Evolutionary conservation across 37 sponge, comb jelly and placozoan species (phyloP).

Genomic region (Eunapius fragilis): DNA sequence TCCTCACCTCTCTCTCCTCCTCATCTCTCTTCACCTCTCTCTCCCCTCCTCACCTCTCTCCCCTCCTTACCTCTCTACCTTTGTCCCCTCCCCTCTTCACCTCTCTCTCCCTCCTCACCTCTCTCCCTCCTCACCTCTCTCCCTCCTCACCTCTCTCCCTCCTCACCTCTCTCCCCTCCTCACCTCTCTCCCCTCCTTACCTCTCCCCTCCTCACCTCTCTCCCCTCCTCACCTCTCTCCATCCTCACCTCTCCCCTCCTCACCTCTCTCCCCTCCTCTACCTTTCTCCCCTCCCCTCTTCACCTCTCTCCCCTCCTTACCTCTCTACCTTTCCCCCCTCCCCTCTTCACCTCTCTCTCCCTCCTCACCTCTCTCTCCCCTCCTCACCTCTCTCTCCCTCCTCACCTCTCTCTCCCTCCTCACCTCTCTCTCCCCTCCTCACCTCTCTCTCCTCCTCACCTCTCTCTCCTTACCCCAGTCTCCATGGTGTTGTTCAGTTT

Average conservation of each 20-base stretch:
- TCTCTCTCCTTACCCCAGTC: constrained; percentile 7
- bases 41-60: too few species aligned
- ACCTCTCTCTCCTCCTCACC: not conserved
- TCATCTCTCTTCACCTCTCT: too few species aligned
- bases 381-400: not conserved
- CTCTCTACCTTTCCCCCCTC: not conserved
- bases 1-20: constrained; percentile 10
- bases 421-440: not conserved
- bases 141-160: not conserved
- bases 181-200: not conserved
- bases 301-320: not conserved
- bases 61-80: too few species aligned
- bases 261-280: not conserved
- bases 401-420: constrained; percentile 1
- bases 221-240: not conserved
- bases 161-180: not conserved
- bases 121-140: not conserved
- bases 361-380: not conserved
- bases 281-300: not conserved
- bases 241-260: not conserved
- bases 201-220: not conserved
- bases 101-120: not conserved
- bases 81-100: too few species aligned
- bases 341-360: not conserved
- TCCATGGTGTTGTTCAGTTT: constrained; percentile 41